A percentile compares a stretch with the other conserved stretches of the same genome.
Evolutionary conservation across 1,140 invertebrate genomes (phyloP).

Genomic region (Neotoxoptera formosana): DNA sequence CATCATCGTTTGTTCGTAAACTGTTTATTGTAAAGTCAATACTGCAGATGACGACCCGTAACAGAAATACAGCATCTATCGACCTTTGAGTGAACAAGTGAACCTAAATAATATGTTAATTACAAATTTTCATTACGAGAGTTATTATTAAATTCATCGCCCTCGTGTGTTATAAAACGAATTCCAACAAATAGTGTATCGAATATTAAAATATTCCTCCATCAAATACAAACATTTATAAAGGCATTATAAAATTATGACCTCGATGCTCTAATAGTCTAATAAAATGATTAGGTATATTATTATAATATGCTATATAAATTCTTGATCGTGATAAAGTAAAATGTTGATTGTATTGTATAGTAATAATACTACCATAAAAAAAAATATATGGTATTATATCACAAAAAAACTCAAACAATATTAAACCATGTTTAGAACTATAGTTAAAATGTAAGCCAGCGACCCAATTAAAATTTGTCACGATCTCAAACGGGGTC

Average conservation of each 20-base stretch:
- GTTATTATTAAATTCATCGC: not conserved
- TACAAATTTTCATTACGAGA: not conserved
- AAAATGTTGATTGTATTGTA: not conserved
- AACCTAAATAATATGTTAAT: not conserved
- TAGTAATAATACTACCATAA: not conserved
- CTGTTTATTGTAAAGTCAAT: no score
- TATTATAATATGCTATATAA: not conserved
- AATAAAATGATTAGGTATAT: not conserved
- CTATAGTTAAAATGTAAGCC: no score
- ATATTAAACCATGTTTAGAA: no score
- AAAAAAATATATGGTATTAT: not conserved
- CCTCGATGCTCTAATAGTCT: not conserved
- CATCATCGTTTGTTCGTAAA: no score
- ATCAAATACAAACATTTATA: not conserved
- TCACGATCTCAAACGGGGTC: not conserved
- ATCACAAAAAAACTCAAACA: not conserved
- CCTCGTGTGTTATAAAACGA: not conserved
- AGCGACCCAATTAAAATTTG: not conserved
- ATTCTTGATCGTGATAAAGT: not conserved
- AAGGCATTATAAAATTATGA: not conserved
- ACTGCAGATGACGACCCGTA: no score
- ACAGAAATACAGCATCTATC: no score
- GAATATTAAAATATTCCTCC: not conserved
- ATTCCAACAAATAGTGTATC: not conserved
- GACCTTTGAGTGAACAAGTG: not conserved